Evolutionary conservation across 2,797 vertebrate genomes (phyloP), one percentile per base, ranked within the genome.

Genomic region (Alectoris magna): DNA sequence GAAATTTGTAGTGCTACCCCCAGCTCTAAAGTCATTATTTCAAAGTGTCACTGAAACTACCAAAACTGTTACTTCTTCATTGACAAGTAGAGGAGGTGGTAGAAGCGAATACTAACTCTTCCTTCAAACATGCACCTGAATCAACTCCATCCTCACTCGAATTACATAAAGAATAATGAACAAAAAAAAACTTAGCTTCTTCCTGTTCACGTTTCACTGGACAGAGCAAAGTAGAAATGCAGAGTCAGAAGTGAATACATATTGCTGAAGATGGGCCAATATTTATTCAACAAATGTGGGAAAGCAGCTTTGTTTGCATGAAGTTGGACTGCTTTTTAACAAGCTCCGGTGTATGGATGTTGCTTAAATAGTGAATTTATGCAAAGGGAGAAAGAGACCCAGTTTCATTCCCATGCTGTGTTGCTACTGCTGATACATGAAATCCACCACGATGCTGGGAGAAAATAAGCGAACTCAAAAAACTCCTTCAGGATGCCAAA

Each of bases 351-450:
- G 5, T 39, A 68, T 56, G 6, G 55, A 82, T 88, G 63, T 46
- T 4, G 2, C 29, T 68, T 60, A 59, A 41, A 55, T 4, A 38
- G 27, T 29, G 10, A 58, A 26, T 62, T 74, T 1, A 58, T 4
- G 6, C 43, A 17, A 82, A 48, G 58, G 31, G 2, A 34, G 0
- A 41, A 55, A 43, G 41, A 27, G 2, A 29, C 1, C 1, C 8
- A 51, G 23, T 41, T 92, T 44, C 77, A 71, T 13, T 60, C 10
- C 14, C 39, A 46, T 84, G 9, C 43, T 66, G 14, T 26, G 21
- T 11, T 75, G n/a, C 46, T 62, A 72, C 12, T 24, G 12, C 26
- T 51, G 14, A 59, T 19, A 3, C 13, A 70, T 7, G 4, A 76
- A 79, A 79, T 29, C 7, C 4, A 80, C 19, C 10, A 2, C 0